Conservation (phyloP, 2,113 vertebrate genomes). For the Pangasianodon gigas region DNA sequence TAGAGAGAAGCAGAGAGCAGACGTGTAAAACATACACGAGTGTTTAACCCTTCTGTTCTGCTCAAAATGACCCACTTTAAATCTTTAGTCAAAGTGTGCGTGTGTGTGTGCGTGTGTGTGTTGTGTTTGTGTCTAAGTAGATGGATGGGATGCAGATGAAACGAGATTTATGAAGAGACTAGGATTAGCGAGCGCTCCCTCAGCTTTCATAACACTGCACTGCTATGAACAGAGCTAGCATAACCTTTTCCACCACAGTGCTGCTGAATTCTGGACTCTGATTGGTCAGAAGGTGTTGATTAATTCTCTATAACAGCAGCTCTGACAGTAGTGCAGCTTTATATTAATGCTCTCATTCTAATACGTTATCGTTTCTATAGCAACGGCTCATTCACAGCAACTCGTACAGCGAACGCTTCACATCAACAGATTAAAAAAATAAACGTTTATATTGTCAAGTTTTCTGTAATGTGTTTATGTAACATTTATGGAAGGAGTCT, state of each 20-base stretch:
- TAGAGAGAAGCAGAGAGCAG: slow-evolving; percentile 48
- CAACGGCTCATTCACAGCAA: not conserved
- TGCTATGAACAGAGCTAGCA: not conserved
- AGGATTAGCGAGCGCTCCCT: too few species aligned
- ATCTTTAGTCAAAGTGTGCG: not conserved
- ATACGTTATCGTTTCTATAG: not conserved
- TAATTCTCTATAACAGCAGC: not conserved
- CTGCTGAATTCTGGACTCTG: not conserved
- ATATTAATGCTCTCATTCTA: not conserved
- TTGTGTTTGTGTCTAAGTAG: not conserved
- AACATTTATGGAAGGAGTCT: not conserved
- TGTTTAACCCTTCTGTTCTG: slow-evolving; percentile 46
- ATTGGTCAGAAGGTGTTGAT: not conserved
- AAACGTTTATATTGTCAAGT: too few species aligned
- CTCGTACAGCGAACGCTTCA: too few species aligned
- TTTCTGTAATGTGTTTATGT: not conserved
- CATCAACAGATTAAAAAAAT: too few species aligned
- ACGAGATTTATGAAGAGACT: not conserved
- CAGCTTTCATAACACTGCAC: not conserved
- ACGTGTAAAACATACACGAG: slow-evolving; percentile 60
- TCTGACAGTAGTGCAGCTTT: not conserved
- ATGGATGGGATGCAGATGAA: not conserved
- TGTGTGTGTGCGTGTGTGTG: not conserved
- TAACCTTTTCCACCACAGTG: not conserved
- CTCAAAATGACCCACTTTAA: slow-evolving; percentile 19